Conservation (phyloP, 1,140 invertebrate species). For the Physella acuta region DNA sequence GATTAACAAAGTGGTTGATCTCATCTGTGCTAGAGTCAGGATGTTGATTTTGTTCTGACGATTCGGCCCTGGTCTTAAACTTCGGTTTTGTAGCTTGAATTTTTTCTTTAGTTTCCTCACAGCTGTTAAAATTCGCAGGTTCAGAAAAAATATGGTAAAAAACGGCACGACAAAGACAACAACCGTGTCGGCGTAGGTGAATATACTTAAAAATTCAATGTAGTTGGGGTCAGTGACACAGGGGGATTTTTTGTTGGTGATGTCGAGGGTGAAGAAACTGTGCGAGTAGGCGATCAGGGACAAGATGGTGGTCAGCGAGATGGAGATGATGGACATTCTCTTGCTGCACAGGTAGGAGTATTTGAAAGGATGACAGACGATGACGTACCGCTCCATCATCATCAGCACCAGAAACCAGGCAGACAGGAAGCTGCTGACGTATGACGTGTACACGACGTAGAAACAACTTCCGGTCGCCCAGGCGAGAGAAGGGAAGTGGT, state of each 20-base stretch:
- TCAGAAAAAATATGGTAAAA: conserved; percentile 65
- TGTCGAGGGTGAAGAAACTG: conserved; percentile 39
- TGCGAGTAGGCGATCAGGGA: conserved; percentile 44
- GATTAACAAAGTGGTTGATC: conserved; percentile 81
- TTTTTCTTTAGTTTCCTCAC: conserved; percentile 33
- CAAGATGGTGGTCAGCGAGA: conserved; percentile 33
- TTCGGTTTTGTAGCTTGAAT: conserved; percentile 28
- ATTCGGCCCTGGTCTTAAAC: conserved; percentile 1
- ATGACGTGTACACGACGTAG: conserved; percentile 56
- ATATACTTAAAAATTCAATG: conserved; percentile 60
- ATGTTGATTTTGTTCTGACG: conserved; percentile 13
- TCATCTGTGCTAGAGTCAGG: conserved; percentile 64
- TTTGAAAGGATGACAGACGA: conserved; percentile 53
- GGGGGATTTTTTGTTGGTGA: conserved; percentile 17
- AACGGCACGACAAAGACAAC: conserved; percentile 65
- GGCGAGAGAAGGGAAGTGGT: conserved; percentile 60
- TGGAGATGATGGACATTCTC: conserved; percentile 33
- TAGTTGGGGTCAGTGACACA: conserved; percentile 27
- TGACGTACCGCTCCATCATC: conserved; percentile 59
- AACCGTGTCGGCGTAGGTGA: conserved; percentile 66
- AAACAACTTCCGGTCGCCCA: conserved; percentile 29
- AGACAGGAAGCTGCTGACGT: conserved; percentile 54
- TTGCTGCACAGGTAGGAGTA: conserved; percentile 49
- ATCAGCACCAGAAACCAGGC: conserved; percentile 59
- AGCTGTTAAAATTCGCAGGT: conserved; percentile 44